phyloP scores from a whole-genome alignment of 1,140 invertebrate genomes.

The Ostrea edulis region DNA sequence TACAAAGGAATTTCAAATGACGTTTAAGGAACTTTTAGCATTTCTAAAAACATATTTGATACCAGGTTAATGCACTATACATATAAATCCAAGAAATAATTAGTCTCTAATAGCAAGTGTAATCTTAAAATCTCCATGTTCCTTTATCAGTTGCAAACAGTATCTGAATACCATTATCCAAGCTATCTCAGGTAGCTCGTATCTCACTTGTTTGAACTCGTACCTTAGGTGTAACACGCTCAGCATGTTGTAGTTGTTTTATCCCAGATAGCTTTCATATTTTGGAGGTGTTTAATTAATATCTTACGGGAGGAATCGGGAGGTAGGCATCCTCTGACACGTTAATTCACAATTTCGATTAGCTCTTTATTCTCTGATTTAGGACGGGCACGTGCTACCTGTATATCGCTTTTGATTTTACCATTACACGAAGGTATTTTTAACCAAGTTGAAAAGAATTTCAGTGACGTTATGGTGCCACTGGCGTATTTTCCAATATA shows the following conservation, averaged over 20 bases:
- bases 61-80: too few relatives aligned
- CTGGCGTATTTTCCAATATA: background rate
- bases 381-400: background rate
- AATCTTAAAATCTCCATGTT: background rate
- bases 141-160: background rate
- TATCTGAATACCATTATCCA: background rate
- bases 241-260: constrained; percentile 12
- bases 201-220: constrained; percentile 5
- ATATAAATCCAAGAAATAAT: background rate
- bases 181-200: background rate
- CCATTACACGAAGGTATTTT: background rate
- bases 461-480: background rate
- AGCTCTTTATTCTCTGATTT: background rate
- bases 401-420: background rate
- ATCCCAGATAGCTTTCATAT: constrained; percentile 13
- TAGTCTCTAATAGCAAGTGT: too few relatives aligned
- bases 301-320: background rate
- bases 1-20: too few relatives aligned
- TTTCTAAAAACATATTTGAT: too few relatives aligned
- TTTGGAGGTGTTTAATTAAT: constrained; percentile 9
- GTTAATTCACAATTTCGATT: constrained; percentile 1
- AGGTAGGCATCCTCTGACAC: constrained; percentile 11
- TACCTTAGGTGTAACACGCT: background rate
- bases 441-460: background rate
- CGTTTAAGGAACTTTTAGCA: too few relatives aligned